phyloP scores from a whole-genome alignment of 1,140 invertebrate species.

The Berghia stephanieae region DNA sequence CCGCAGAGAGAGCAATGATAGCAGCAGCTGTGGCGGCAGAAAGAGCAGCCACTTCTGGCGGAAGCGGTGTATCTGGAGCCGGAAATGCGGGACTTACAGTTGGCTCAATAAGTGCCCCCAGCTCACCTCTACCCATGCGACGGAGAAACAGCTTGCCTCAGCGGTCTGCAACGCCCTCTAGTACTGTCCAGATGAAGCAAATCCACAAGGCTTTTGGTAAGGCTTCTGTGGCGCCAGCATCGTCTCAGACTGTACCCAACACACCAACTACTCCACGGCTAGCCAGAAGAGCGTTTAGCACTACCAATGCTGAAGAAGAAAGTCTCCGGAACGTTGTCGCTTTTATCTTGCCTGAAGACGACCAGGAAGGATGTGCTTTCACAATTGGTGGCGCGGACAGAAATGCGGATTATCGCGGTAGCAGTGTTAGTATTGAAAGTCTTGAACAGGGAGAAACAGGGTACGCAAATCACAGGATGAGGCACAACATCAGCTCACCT shows the following conservation, averaged over 20 bases:
- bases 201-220: not conserved
- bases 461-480: too few species aligned
- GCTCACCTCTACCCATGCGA: constrained; percentile 23
- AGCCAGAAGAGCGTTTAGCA: not conserved
- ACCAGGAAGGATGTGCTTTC: too few species aligned
- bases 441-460: too few species aligned
- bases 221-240: not conserved
- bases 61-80: not conserved
- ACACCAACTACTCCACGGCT: constrained; percentile 16
- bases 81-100: too few species aligned
- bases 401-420: too few species aligned
- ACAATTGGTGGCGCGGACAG: too few species aligned
- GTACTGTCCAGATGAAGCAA: too few species aligned
- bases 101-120: constrained; percentile 16
- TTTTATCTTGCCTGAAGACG: constrained; percentile 27
- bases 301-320: not conserved
- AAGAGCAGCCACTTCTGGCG: not conserved
- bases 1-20: constrained; percentile 12
- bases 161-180: constrained; percentile 7
- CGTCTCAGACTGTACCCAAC: constrained; percentile 22
- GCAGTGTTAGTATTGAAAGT: too few species aligned
- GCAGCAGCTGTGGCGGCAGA: not conserved
- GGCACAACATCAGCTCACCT: too few species aligned
- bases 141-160: constrained; percentile 18
- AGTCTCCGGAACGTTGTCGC: constrained; percentile 17